Percentiles rank a stretch among this genome's conserved stretches.
Conservation (phyloP, 2,888 invertebrate species). For the Clistopyga incitator region DNA sequence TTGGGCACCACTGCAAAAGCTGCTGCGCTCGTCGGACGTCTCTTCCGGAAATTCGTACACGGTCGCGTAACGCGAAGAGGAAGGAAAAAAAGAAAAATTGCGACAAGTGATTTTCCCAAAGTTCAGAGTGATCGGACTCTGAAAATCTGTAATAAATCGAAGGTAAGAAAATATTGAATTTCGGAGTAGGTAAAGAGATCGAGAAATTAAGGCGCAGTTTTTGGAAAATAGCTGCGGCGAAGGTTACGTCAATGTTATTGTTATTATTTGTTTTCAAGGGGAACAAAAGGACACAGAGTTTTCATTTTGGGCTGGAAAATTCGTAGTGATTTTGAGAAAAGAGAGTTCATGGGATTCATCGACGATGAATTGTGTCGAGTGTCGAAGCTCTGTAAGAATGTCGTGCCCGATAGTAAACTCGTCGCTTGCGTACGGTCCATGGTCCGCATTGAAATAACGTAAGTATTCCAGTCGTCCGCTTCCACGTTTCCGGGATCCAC, state of each 20-base stretch:
- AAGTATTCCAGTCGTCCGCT: constrained; percentile 63
- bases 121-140: constrained; percentile 59
- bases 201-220: background rate
- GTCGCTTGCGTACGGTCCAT: constrained; percentile 88
- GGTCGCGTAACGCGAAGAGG: constrained; percentile 22
- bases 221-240: background rate
- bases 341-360: constrained; percentile 86
- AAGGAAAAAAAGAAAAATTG: constrained; percentile 18
- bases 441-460: constrained; percentile 89
- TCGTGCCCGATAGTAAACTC: constrained; percentile 87
- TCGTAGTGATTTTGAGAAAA: constrained; percentile 26
- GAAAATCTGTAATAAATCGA: constrained; percentile 8
- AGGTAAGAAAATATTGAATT: constrained; percentile 1
- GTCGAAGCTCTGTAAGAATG: constrained; percentile 87
- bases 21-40: background rate
- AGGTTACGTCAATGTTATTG: constrained; percentile 25
- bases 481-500: background rate
- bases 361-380: constrained; percentile 89
- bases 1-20: constrained; percentile 23
- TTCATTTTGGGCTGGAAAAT: background rate
- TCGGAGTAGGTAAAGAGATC: background rate
- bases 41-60: constrained; percentile 2
- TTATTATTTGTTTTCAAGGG: background rate
- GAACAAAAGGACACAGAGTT: background rate
- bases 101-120: constrained; percentile 22